Percentiles rank a stretch among this genome's conserved stretches.
Evolutionary conservation across 2,797 vertebrate genomes (phyloP).

Genomic region (Buceros bicornis): DNA sequence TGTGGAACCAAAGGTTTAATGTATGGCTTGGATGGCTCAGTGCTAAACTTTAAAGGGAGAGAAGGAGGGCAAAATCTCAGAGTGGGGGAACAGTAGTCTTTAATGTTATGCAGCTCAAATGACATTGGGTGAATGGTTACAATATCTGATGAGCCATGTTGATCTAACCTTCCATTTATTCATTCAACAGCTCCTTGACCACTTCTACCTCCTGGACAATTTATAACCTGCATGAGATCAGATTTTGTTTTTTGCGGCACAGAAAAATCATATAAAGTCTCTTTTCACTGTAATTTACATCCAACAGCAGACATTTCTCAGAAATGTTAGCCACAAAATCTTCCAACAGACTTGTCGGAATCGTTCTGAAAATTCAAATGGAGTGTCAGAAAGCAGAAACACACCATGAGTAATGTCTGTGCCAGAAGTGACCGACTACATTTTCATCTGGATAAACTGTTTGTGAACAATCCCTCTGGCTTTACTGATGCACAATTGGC

Average conservation of each 20-base stretch:
- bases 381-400: conserved; percentile 3
- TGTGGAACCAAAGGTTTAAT: conserved; percentile 50
- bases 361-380: conserved; percentile 37
- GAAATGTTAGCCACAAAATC: conserved; percentile 15
- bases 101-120: conserved; percentile 47
- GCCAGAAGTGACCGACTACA: background rate
- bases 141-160: conserved; percentile 50
- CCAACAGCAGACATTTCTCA: background rate
- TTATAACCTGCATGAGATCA: conserved; percentile 42
- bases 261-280: background rate
- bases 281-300: conserved; percentile 13
- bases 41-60: conserved; percentile 22
- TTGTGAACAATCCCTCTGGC: background rate
- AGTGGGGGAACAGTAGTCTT: background rate
- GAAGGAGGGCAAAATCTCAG: conserved; percentile 41
- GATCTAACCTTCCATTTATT: conserved; percentile 51
- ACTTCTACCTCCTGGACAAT: conserved; percentile 41
- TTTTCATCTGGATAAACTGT: conserved; percentile 36
- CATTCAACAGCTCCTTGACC: conserved; percentile 24
- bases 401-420: background rate
- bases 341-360: conserved; percentile 21
- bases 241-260: conserved; percentile 29
- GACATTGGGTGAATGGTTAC: conserved; percentile 12
- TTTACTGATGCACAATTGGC: background rate
- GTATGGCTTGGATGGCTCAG: background rate